Evolutionary conservation across 2,888 invertebrate genomes (phyloP).

Genomic region (Gryllus longicercus): DNA sequence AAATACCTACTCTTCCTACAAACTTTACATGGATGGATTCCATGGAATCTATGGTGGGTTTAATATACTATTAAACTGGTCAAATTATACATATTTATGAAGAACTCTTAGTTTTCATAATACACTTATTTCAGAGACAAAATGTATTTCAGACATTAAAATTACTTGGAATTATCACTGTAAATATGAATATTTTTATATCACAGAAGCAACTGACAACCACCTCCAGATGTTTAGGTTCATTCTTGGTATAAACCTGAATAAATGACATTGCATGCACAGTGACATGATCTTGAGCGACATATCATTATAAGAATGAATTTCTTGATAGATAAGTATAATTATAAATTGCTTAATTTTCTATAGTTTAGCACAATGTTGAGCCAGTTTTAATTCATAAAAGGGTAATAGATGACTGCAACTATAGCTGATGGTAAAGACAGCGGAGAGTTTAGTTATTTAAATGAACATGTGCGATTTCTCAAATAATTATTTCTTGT

Average conservation of each 20-base stretch:
- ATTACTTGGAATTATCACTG: constrained; percentile 4
- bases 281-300: no score
- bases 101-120: not conserved
- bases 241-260: not conserved
- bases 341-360: not conserved
- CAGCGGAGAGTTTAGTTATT: not conserved
- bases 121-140: not conserved
- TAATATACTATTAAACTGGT: not conserved
- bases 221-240: not conserved
- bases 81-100: not conserved
- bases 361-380: not conserved
- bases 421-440: not conserved
- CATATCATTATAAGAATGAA: no score
- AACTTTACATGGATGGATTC: not conserved
- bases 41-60: not conserved
- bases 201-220: constrained; percentile 17
- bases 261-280: no score
- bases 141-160: not conserved
- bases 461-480: not conserved
- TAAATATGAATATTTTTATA: not conserved
- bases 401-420: not conserved
- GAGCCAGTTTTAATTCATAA: constrained; percentile 17
- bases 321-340: no score
- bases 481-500: not conserved
- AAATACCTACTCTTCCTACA: no score